These are phyloP conservation scores for Bubo blakistoni DNA, from an alignment of 2,113 vertebrate species.

Conservation along the genomic window DNA sequence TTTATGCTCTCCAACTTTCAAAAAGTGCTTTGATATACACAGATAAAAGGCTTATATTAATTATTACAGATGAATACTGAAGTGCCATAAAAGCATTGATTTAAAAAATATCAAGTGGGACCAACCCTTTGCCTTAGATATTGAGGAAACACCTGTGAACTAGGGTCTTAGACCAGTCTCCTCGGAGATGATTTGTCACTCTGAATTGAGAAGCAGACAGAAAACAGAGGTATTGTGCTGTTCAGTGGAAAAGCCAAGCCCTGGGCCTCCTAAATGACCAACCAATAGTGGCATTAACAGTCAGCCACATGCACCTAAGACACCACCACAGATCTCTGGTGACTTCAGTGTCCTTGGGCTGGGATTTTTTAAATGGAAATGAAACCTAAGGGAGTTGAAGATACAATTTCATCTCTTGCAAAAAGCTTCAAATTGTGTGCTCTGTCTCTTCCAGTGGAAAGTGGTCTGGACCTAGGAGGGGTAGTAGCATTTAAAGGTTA, in stretches of 20 bases:
- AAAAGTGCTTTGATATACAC: constrained; percentile 45
- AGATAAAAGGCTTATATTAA: constrained; percentile 54
- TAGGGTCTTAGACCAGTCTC: not conserved
- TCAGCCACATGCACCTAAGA: not conserved
- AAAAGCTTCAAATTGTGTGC: not conserved
- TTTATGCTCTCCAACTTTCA: constrained; percentile 11
- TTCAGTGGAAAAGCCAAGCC: not conserved
- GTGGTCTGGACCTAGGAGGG: not conserved
- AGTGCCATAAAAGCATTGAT: constrained; percentile 50
- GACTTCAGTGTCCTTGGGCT: not conserved
- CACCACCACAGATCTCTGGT: not conserved
- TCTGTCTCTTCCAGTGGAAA: not conserved
- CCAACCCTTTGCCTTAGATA: not conserved
- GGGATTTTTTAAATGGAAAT: not conserved
- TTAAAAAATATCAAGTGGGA: constrained; percentile 36
- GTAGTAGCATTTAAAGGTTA: not conserved
- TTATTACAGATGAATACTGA: constrained; percentile 39
- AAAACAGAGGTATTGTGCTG: not conserved
- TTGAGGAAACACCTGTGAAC: not conserved
- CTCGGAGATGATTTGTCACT: not conserved
- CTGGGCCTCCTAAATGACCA: not conserved
- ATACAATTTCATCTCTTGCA: not conserved
- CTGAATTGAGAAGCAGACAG: not conserved
- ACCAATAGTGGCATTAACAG: not conserved
- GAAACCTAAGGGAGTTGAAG: not conserved